phyloP scores from a whole-genome alignment of 2,888 invertebrate genomes.

The Aphrophora alni region DNA sequence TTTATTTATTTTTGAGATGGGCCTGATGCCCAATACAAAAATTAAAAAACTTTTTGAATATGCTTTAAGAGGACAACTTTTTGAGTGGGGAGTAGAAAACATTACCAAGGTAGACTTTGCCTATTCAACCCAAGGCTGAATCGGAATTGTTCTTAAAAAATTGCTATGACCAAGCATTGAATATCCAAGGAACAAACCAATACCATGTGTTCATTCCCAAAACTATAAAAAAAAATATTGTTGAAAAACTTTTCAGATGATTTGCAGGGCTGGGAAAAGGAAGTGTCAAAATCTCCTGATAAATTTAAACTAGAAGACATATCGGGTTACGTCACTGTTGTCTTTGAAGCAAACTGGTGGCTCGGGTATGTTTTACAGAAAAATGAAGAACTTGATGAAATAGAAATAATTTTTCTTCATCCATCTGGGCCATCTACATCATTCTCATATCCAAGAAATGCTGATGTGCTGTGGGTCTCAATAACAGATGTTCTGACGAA shows the following conservation, averaged over 20 bases:
- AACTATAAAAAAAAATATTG: neutral
- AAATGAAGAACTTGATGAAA: neutral
- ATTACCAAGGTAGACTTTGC: too few species aligned
- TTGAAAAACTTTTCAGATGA: neutral
- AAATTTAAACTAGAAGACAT: neutral
- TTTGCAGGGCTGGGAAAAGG: neutral
- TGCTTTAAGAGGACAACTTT: neutral
- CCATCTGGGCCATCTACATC: neutral
- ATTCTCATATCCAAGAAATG: neutral
- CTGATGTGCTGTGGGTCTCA: neutral
- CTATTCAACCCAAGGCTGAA: too few species aligned
- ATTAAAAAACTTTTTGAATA: conserved; percentile 49
- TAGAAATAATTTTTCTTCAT: neutral
- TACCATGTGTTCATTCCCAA: neutral
- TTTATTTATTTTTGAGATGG: conserved; percentile 49
- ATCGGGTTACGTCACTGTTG: neutral
- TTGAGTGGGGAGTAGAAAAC: too few species aligned
- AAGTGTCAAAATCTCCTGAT: neutral
- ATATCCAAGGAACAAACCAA: neutral
- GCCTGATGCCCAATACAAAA: conserved; percentile 50
- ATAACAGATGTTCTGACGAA: neutral
- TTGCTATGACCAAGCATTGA: neutral
- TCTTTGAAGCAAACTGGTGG: neutral
- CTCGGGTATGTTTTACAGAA: neutral
- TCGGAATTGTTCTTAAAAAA: too few species aligned